Base-by-base conservation (phyloP, 1,140 invertebrate genomes). In the Agrilus planipennis region DNA sequence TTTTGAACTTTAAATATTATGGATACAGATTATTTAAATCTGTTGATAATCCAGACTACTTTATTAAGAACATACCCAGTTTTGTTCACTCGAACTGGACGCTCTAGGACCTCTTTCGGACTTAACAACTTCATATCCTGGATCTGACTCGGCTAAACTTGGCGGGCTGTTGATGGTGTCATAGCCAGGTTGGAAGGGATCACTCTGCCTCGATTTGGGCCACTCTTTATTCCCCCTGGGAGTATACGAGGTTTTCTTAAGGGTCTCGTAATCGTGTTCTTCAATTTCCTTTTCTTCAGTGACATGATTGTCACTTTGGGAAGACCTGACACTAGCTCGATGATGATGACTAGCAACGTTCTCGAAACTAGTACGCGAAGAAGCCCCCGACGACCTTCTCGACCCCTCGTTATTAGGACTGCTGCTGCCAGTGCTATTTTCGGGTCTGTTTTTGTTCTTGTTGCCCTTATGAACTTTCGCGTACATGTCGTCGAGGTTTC, bases 401-500 rank as follows among this genome's bases (percentile, higher is more conserved):
- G n/a, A n/a, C n/a, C n/a, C n/a, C n/a, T n/a, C n/a, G n/a, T n/a
- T n/a, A n/a, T n/a, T n/a, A n/a, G n/a, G n/a, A n/a, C n/a, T n/a
- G n/a, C n/a, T n/a, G n/a, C n/a, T n/a, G n/a, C n/a, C n/a, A n/a
- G n/a, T n/a, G n/a, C n/a, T 34, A 30, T 34, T 41, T 35, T 4
- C 11, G 31, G 20, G 9, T 41, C 20, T 39, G 11, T 18, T 19
- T 28, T 39, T 16, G 6, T 25, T 16, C 12, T 23, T 14, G 2
- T 30, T 36, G 9, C 16, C 78, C 52, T 84, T 82, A 52, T 78
- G 73, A 0, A 88, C 84, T 67, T 89, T 89, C 0, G 85, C 85
- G 56, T 89, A 89, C 79, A 89, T 85, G 49, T 87, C 84, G 53
- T 89, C 86, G 1, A 85, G 12, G 23, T 27, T 40, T 17, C 40